A percentile compares a stretch with the other conserved stretches of the same genome.
phyloP scores from a whole-genome alignment of 2,113 vertebrate species.

The Prochilodus magdalenae region DNA sequence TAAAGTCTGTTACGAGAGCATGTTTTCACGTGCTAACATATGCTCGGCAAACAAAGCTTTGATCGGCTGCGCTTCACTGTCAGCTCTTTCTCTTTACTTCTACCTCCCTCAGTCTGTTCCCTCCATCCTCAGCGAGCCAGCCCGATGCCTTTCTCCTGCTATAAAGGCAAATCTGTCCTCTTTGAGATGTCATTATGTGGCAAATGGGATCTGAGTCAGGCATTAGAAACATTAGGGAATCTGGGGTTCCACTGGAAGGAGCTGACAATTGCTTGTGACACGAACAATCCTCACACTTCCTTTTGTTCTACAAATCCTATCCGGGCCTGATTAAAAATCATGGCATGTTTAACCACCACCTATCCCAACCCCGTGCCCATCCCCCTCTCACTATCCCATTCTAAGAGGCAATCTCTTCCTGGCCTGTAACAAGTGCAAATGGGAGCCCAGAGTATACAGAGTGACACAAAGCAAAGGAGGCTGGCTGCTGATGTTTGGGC shows the following conservation, averaged over 20 bases:
- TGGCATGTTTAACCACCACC: constrained; percentile 1
- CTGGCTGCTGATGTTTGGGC: constrained; percentile 43
- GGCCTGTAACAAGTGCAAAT: not conserved
- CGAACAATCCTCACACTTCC: constrained; percentile 1
- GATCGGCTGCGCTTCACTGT: constrained; percentile 52
- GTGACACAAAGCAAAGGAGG: not conserved
- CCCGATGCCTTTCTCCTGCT: constrained; percentile 36
- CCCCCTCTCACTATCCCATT: not conserved
- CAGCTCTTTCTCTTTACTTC: constrained; percentile 41
- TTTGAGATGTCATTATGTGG: constrained; percentile 39
- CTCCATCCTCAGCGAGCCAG: constrained; percentile 45
- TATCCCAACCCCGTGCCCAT: too few relatives aligned
- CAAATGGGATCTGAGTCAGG: constrained; percentile 41
- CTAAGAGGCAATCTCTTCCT: not conserved
- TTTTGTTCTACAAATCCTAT: constrained; percentile 22
- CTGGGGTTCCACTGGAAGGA: constrained; percentile 27
- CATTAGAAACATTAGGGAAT: constrained; percentile 12
- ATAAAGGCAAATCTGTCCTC: constrained; percentile 39
- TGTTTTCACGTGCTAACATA: constrained; percentile 63
- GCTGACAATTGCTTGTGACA: constrained; percentile 22
- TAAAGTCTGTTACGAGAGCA: constrained; percentile 61
- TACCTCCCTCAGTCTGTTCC: constrained; percentile 20
- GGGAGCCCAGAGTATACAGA: not conserved
- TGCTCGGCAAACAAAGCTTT: constrained; percentile 60
- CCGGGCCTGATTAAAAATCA: constrained; percentile 32